These are phyloP conservation scores for Halictus ligatus DNA, from an alignment of 2,888 invertebrate genomes.

Conservation along the genomic window DNA sequence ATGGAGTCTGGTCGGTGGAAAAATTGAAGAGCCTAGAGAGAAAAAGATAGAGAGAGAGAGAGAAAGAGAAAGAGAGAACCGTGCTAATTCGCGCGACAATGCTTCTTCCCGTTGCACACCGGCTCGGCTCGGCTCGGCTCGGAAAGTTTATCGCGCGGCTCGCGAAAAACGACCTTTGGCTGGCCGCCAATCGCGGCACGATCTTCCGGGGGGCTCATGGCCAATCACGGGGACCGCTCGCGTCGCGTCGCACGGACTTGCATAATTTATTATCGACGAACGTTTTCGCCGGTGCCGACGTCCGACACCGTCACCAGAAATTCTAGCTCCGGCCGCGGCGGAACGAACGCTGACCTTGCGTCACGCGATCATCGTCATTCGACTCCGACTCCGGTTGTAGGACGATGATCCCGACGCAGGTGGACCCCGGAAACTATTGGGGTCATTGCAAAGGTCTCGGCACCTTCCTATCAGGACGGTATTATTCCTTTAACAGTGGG, in stretches of 20 bases:
- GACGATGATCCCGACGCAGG: too few species aligned
- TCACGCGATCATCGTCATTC: not conserved
- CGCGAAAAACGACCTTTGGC: slow-evolving; percentile 75
- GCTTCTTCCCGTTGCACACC: slow-evolving; percentile 23
- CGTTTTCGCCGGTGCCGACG: slow-evolving; percentile 31
- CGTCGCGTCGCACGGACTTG: slow-evolving; percentile 63
- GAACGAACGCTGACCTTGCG: not conserved
- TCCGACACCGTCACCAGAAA: slow-evolving; percentile 14
- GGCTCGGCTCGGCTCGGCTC: slow-evolving; percentile 5
- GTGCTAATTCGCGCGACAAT: slow-evolving; percentile 63
- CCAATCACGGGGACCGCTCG: slow-evolving; percentile 61
- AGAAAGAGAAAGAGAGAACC: not conserved
- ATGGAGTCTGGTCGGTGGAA: slow-evolving; percentile 51
- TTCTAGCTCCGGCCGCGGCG: not conserved
- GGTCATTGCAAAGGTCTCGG: too few species aligned
- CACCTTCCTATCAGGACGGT: too few species aligned
- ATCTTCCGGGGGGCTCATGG: slow-evolving; percentile 62
- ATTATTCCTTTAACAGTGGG: too few species aligned
- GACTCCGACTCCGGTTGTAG: not conserved
- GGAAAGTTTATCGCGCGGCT: slow-evolving; percentile 65
- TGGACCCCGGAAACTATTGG: too few species aligned
- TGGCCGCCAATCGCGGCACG: slow-evolving; percentile 65
- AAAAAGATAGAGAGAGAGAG: not conserved
- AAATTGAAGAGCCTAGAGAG: slow-evolving; percentile 47
- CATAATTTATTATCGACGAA: slow-evolving; percentile 71